phyloP scores from a whole-genome alignment of 1,140 invertebrate genomes.

The Rhynchophorus ferrugineus region DNA sequence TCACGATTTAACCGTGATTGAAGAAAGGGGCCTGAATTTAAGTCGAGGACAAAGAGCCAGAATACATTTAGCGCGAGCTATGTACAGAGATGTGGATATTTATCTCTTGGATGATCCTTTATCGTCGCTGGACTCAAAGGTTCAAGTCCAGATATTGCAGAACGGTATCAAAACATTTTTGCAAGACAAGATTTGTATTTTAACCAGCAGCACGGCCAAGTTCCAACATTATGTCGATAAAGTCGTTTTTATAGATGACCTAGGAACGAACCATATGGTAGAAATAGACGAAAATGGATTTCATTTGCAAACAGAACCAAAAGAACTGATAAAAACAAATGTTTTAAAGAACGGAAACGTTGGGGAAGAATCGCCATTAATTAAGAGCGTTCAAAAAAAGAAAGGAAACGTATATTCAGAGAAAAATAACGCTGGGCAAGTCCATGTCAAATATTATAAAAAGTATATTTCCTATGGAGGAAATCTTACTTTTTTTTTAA shows the following conservation, averaged over 20 bases:
- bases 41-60: conserved; percentile 86
- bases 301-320: too few species aligned
- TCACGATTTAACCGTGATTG: conserved; percentile 73
- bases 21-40: conserved; percentile 69
- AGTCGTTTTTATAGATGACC: not conserved
- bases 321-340: too few species aligned
- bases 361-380: not conserved
- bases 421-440: not conserved
- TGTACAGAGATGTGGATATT: conserved; percentile 71
- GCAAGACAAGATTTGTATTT: conserved; percentile 61
- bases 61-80: conserved; percentile 76
- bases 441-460: not conserved
- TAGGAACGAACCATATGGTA: not conserved
- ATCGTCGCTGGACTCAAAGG: conserved; percentile 74
- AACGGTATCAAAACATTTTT: conserved; percentile 63
- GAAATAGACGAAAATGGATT: too few species aligned
- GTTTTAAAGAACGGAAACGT: too few species aligned
- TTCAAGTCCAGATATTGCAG: conserved; percentile 73
- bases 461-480: not conserved
- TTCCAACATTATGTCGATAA: not conserved
- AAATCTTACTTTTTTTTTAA: not conserved
- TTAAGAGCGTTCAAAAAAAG: not conserved
- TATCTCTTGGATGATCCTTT: conserved; percentile 77
- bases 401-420: not conserved
- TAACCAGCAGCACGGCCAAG: conserved; percentile 68